phyloP scores from a whole-genome alignment of 2,113 vertebrate genomes.

The Embiotoca jacksoni region DNA sequence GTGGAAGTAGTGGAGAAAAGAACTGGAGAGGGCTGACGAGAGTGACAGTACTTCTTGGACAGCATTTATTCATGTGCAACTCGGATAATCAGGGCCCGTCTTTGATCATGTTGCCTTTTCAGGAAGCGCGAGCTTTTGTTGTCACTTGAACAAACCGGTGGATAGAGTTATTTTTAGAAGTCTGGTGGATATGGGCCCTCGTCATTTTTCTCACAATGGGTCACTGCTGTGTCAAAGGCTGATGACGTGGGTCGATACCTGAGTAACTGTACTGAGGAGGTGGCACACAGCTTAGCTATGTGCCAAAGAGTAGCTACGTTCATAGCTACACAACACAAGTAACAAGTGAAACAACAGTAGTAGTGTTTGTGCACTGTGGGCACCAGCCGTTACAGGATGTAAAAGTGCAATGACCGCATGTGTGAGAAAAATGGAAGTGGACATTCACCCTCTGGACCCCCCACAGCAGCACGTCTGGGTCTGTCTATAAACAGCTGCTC shows the following conservation, averaged over 20 bases:
- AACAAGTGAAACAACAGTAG: slow-evolving; percentile 63
- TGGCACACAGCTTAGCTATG: slow-evolving; percentile 62
- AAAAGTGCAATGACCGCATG: slow-evolving; percentile 45
- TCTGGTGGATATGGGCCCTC: slow-evolving; percentile 12
- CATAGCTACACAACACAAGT: slow-evolving; percentile 51
- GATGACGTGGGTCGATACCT: slow-evolving; percentile 78
- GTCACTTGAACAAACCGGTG: slow-evolving; percentile 26
- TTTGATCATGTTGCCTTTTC: slow-evolving; percentile 31
- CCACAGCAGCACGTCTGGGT: slow-evolving; percentile 4
- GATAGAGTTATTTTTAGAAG: slow-evolving; percentile 21
- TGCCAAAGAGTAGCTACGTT: slow-evolving; percentile 61
- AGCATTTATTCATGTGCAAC: slow-evolving; percentile 44
- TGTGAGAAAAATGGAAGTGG: slow-evolving; percentile 58
- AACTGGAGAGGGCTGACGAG: slow-evolving; percentile 7
- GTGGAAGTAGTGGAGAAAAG: slow-evolving; percentile 11
- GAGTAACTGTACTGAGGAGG: slow-evolving; percentile 78
- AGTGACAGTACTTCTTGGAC: slow-evolving; percentile 48
- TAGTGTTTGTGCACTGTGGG: slow-evolving; percentile 55
- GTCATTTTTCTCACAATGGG: slow-evolving; percentile 61
- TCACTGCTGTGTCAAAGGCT: slow-evolving; percentile 70
- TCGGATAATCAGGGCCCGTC: slow-evolving; percentile 7
- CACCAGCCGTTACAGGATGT: slow-evolving; percentile 40
- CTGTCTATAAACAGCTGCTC: slow-evolving; percentile 47
- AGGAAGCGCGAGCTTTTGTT: slow-evolving; percentile 10
- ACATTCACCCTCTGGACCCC: slow-evolving; percentile 17